A percentile compares a stretch with the other conserved stretches of the same genome.
Evolutionary conservation across 2,113 vertebrate genomes (phyloP).

Genomic region (Penelope pileata): DNA sequence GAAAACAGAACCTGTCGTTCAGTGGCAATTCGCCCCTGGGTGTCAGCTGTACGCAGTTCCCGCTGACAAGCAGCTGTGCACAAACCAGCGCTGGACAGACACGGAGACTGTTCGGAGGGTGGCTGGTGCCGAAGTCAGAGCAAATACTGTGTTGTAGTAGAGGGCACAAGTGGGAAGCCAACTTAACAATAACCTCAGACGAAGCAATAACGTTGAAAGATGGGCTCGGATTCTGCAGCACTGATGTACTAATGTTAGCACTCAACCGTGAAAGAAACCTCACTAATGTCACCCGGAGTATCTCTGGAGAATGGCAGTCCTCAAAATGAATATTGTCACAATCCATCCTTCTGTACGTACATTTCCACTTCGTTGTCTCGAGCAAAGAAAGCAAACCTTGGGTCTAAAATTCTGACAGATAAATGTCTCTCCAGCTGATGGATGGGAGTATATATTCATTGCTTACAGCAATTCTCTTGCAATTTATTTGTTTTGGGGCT

Average conservation of each 20-base stretch:
- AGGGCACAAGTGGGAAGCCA: background rate
- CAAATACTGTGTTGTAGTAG: background rate
- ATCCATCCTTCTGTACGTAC: background rate
- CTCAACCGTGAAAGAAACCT: background rate
- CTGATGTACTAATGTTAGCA: background rate
- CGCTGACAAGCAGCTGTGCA: background rate
- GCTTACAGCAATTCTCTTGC: background rate
- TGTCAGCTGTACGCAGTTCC: background rate
- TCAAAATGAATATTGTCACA: background rate
- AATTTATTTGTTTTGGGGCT: conserved; percentile 1
- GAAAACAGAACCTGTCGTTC: background rate
- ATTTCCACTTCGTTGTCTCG: background rate
- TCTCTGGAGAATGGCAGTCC: background rate
- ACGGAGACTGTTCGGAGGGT: background rate
- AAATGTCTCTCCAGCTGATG: background rate
- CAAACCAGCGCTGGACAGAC: background rate
- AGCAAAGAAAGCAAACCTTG: background rate
- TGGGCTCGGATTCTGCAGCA: background rate
- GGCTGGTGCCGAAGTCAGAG: background rate
- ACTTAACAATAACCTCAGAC: background rate
- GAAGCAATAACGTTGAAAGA: background rate
- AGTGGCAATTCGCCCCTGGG: background rate
- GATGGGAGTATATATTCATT: background rate
- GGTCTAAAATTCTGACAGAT: background rate
- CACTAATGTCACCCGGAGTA: background rate